Evolutionary conservation across 2,888 invertebrate genomes (phyloP).

Genomic region (Megaustenia siamemsis): DNA sequence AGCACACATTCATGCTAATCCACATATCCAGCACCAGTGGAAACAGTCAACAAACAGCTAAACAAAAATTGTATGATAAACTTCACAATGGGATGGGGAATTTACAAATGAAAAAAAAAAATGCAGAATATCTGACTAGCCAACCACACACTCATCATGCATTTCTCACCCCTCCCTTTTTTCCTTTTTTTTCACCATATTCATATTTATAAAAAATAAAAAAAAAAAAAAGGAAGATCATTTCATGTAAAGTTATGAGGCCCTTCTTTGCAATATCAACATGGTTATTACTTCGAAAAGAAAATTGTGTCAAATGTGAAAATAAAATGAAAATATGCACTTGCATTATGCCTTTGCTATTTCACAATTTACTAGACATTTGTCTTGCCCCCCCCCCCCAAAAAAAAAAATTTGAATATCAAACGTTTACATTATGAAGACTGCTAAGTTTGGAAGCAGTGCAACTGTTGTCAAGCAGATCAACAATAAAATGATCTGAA

Average conservation of each 20-base stretch:
- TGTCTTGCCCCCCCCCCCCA: not conserved
- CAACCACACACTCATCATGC: conserved; percentile 1
- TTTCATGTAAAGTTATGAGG: conserved; percentile 32
- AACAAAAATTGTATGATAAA: not conserved
- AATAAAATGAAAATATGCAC: too few species aligned
- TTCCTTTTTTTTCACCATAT: too few species aligned
- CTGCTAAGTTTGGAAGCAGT: not conserved
- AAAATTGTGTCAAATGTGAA: too few species aligned
- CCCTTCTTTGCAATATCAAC: conserved; percentile 37
- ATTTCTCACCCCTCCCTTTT: not conserved
- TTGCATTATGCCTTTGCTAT: not conserved
- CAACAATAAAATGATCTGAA: conserved; percentile 42
- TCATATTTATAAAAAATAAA: too few species aligned
- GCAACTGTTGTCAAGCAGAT: not conserved
- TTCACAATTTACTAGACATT: not conserved
- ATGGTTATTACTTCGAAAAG: not conserved
- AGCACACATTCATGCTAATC: not conserved
- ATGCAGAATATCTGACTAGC: conserved; percentile 21
- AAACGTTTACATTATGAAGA: not conserved
- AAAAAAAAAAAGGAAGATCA: conserved; percentile 41
- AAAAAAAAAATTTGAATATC: not conserved
- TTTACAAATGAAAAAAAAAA: not conserved
- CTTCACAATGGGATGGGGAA: not conserved
- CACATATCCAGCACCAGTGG: not conserved
- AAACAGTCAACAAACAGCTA: not conserved